These are phyloP conservation scores for Melipona bicolor DNA, from an alignment of 2,888 invertebrate genomes.

Conservation along the genomic window DNA sequence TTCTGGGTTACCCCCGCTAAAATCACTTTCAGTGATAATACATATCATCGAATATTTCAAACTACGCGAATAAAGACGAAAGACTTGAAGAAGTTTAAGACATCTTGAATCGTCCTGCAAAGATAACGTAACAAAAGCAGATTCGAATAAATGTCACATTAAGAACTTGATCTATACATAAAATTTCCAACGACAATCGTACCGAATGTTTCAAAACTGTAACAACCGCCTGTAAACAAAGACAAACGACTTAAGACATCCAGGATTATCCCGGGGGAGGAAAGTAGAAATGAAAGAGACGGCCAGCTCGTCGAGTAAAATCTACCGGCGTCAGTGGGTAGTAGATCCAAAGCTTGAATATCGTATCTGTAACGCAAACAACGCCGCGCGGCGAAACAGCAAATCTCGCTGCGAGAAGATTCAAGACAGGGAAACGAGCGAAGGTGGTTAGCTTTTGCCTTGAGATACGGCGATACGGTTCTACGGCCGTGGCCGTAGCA, in stretches of 20 bases:
- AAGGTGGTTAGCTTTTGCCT: constrained; percentile 57
- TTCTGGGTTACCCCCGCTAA: no score
- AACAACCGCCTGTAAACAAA: not conserved
- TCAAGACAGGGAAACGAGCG: constrained; percentile 42
- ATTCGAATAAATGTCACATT: not conserved
- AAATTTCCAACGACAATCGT: not conserved
- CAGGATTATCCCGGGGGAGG: not conserved
- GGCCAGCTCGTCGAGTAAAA: constrained; percentile 4
- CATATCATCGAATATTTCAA: no score
- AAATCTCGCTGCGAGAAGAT: constrained; percentile 50
- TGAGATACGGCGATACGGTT: constrained; percentile 61
- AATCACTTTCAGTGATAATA: no score
- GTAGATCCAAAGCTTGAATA: not conserved
- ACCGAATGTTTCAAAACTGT: not conserved
- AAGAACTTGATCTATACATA: not conserved
- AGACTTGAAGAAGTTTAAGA: no score
- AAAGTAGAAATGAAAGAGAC: not conserved
- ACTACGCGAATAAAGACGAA: no score
- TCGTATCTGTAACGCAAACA: constrained; percentile 37
- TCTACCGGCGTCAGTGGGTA: not conserved
- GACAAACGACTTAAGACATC: not conserved
- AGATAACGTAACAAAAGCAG: no score
- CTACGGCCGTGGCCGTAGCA: constrained; percentile 54
- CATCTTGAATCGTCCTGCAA: no score
- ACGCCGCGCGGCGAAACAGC: constrained; percentile 3